Percentiles rank a stretch among this genome's conserved stretches.
phyloP scores from a whole-genome alignment of 2,113 vertebrate species.

The Hypocryptadius cinnamomeus region DNA sequence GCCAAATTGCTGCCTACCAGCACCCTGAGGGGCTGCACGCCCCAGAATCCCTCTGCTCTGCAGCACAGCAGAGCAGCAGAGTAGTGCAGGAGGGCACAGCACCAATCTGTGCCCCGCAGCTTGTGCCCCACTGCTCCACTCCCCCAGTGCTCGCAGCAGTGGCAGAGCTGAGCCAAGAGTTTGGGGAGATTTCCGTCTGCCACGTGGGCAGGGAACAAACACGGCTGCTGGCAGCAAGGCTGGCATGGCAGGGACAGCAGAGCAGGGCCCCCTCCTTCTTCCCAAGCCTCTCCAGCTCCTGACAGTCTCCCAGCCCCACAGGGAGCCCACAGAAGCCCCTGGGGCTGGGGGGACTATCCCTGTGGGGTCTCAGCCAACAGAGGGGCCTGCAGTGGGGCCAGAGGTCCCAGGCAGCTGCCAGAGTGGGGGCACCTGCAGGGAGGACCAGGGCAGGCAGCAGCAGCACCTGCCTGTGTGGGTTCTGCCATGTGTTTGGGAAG shows the following conservation, averaged over 20 bases:
- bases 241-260: background rate
- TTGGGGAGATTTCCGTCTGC: background rate
- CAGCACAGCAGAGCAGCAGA: background rate
- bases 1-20: background rate
- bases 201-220: background rate
- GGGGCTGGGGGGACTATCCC: background rate
- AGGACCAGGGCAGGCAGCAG: background rate
- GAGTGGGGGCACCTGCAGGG: background rate
- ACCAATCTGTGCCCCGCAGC: background rate
- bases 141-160: background rate
- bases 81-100: background rate
- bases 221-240: background rate
- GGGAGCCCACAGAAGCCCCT: background rate
- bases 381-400: background rate
- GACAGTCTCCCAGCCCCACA: background rate
- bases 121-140: background rate
- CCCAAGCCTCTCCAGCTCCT: background rate
- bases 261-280: background rate
- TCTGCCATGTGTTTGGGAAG: slow-evolving; percentile 15
- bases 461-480: slow-evolving; percentile 33
- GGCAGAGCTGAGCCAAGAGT: background rate
- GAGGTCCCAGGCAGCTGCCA: background rate
- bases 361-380: background rate
- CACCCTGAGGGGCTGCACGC: accelerated
- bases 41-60: background rate